Evolutionary conservation across 1,140 invertebrate species (phyloP).

Genomic region (Drosophila lini): DNA sequence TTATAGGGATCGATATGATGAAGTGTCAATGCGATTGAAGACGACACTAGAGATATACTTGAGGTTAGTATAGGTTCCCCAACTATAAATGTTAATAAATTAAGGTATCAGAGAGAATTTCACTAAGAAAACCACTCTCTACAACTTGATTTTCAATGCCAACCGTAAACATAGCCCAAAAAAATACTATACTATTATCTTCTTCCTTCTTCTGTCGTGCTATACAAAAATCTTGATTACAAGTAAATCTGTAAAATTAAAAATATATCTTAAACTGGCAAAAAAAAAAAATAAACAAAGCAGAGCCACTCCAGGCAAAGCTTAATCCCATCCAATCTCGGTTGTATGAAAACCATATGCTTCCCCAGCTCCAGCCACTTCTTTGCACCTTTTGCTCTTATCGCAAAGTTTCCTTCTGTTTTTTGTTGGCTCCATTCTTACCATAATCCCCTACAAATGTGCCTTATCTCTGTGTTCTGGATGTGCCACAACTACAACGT

Average conservation of each 20-base stretch:
- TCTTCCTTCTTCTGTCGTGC: neutral
- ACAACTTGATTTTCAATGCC: neutral
- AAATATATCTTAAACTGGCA: slow-evolving; percentile 21
- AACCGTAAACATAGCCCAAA: neutral
- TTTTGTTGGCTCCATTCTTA: slow-evolving; percentile 14
- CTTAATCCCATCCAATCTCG: slow-evolving; percentile 34
- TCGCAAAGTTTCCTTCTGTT: slow-evolving; percentile 33
- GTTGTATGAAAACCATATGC: slow-evolving; percentile 37
- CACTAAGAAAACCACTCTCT: neutral
- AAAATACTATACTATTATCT: neutral
- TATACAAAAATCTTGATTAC: neutral
- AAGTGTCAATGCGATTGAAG: slow-evolving; percentile 29
- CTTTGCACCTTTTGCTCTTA: slow-evolving; percentile 41
- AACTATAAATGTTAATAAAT: neutral
- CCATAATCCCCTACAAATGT: slow-evolving; percentile 67
- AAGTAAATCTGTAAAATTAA: slow-evolving; percentile 4
- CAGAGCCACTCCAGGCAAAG: slow-evolving; percentile 22
- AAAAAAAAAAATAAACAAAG: neutral
- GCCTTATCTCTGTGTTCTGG: slow-evolving; percentile 67
- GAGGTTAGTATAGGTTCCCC: neutral
- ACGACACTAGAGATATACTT: neutral
- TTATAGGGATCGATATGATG: slow-evolving; percentile 14
- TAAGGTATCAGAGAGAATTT: neutral
- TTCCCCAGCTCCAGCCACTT: slow-evolving; percentile 8
- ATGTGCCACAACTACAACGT: slow-evolving; percentile 46